phyloP scores from a whole-genome alignment of 2,113 vertebrate species.

The Xerus inauris region DNA sequence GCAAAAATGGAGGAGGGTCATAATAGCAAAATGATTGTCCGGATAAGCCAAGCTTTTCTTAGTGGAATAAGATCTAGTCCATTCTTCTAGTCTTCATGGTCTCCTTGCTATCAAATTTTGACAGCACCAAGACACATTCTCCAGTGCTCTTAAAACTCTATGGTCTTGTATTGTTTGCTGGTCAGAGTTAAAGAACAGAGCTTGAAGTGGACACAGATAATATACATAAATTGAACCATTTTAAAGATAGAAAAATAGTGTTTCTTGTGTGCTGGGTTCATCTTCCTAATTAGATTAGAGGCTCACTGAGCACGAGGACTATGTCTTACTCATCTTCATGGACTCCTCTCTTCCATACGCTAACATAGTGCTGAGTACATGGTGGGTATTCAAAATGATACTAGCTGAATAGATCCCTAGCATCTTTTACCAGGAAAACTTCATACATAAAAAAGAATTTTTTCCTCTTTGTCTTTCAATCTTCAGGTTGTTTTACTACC shows the following conservation, averaged over 20 bases:
- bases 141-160: not conserved
- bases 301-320: not conserved
- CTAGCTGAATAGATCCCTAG: not conserved
- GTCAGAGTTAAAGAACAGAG: not conserved
- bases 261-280: not conserved
- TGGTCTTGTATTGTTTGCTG: not conserved
- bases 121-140: not conserved
- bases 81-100: not conserved
- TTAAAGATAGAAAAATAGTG: not conserved
- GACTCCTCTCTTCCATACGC: not conserved
- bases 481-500: not conserved
- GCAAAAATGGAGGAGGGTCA: not conserved
- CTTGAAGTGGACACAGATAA: not conserved
- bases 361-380: not conserved
- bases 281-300: not conserved
- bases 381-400: not conserved
- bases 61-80: not conserved
- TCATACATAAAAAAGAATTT: not conserved
- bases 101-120: not conserved
- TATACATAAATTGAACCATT: not conserved
- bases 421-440: constrained; percentile 36
- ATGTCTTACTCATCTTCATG: not conserved
- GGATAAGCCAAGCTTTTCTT: not conserved
- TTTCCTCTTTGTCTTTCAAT: not conserved
- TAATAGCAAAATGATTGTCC: not conserved